phyloP scores from a whole-genome alignment of 2,113 vertebrate genomes.

The Helogale parvula region DNA sequence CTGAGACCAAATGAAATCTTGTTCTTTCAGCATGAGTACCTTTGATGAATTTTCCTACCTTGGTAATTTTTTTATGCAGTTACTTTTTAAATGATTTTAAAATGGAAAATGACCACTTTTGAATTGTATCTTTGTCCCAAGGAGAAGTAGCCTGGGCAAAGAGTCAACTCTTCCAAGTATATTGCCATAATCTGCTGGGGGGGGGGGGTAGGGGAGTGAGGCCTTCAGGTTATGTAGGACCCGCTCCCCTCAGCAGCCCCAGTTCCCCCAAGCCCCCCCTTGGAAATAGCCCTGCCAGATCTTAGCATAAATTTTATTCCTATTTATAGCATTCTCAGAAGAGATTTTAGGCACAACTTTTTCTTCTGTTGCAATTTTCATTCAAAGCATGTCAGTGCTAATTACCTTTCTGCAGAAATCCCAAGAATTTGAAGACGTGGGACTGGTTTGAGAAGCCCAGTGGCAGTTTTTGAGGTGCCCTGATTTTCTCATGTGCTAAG shows the following conservation, averaged over 20 bases:
- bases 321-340: background rate
- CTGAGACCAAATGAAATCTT: background rate
- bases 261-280: background rate
- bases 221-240: background rate
- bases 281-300: background rate
- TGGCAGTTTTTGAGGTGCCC: background rate
- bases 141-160: background rate
- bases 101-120: background rate
- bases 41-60: background rate
- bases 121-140: background rate
- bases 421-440: background rate
- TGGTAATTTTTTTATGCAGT: background rate
- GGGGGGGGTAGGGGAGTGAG: background rate
- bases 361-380: constrained; percentile 39
- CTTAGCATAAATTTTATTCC: background rate
- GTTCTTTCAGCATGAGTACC: background rate
- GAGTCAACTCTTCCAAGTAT: background rate
- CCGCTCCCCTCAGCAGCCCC: background rate
- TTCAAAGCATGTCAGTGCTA: constrained; percentile 20
- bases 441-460: background rate
- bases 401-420: constrained; percentile 45
- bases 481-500: constrained; percentile 21
- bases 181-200: background rate
- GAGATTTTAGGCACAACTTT: constrained; percentile 28
- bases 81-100: background rate